These are phyloP conservation scores for Metallyticus violacea DNA, from an alignment of 2,888 invertebrate species.

Conservation along the genomic window DNA sequence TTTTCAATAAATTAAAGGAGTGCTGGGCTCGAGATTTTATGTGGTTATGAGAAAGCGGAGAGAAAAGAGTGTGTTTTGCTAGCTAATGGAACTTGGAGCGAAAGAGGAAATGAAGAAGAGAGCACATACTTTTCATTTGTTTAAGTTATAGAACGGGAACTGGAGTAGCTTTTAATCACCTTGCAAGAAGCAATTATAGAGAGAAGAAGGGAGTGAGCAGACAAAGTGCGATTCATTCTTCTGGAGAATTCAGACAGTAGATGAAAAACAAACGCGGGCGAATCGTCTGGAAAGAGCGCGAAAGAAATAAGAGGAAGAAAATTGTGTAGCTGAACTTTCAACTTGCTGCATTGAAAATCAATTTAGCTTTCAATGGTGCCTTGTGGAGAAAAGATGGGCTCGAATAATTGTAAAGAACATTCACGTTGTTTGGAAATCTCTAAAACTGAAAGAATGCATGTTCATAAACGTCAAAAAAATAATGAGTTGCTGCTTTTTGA, in stretches of 20 bases:
- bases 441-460: neutral
- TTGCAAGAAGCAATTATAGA: neutral
- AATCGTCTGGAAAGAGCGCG: neutral
- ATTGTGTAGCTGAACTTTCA: neutral
- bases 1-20: too few relatives aligned
- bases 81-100: neutral
- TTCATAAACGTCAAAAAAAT: too few relatives aligned
- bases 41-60: neutral
- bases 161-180: neutral
- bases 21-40: too few relatives aligned
- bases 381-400: too few relatives aligned
- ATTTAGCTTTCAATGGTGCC: neutral
- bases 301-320: neutral
- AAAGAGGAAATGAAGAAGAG: neutral
- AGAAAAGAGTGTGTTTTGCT: too few relatives aligned
- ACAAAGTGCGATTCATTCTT: neutral
- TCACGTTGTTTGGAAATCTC: neutral
- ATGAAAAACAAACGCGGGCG: neutral
- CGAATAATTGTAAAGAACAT: neutral
- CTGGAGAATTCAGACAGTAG: neutral
- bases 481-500: too few relatives aligned
- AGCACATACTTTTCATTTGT: neutral
- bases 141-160: neutral
- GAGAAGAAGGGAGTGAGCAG: neutral
- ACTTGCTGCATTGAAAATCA: neutral